Conservation (phyloP, 2,888 invertebrate species). For the Noctua fimbriata region DNA sequence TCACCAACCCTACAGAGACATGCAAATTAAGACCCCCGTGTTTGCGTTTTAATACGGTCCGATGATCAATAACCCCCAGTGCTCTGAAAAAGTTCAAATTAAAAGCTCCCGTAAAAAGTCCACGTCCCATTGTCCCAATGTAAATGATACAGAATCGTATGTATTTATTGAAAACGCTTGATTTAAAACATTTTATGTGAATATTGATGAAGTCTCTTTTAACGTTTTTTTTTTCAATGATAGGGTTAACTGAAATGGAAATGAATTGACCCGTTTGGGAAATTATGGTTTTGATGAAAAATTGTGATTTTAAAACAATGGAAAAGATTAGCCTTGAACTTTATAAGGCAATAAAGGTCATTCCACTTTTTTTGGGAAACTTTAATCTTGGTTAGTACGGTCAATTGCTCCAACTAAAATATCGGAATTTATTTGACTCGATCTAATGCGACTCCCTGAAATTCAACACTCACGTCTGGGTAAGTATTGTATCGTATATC, state of each 20-base stretch:
- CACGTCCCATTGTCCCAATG: constrained; percentile 60
- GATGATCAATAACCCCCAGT: constrained; percentile 74
- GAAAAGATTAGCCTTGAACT: background rate
- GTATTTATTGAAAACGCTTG: constrained; percentile 59
- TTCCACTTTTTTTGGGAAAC: background rate
- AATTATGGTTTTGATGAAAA: background rate
- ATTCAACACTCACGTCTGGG: background rate
- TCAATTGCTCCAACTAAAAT: background rate
- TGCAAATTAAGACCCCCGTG: constrained; percentile 73
- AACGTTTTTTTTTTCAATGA: background rate
- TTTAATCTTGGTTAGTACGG: background rate
- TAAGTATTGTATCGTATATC: background rate
- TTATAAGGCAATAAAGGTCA: background rate
- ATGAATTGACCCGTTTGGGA: background rate
- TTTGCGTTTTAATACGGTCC: constrained; percentile 74
- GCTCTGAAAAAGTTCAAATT: constrained; percentile 68
- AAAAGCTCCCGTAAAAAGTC: constrained; percentile 64
- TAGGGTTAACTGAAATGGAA: constrained; percentile 24
- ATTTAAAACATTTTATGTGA: constrained; percentile 37
- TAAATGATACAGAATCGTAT: constrained; percentile 56
- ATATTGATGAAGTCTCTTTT: constrained; percentile 44
- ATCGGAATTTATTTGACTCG: background rate
- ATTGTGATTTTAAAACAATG: background rate
- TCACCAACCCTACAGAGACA: constrained; percentile 62
- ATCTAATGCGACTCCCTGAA: background rate